Evolutionary conservation across 2,888 invertebrate genomes (phyloP), one percentile per base, ranked within the genome.

Genomic region (Synanthedon andrenaeformis): DNA sequence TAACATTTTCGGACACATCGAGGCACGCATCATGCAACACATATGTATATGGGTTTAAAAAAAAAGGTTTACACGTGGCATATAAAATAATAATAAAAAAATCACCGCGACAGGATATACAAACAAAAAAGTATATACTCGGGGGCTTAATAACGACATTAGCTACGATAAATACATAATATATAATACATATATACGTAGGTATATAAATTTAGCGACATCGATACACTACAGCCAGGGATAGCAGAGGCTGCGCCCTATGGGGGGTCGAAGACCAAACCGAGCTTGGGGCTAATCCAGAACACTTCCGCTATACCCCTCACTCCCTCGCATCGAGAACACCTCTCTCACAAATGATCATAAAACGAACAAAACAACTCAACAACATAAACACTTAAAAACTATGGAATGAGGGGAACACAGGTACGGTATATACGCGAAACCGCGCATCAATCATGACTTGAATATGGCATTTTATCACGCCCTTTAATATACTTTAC

Each of bases 321-420:
- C 85, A 84, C 86, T 86, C 86, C 83, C 86, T 84, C 83, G 82
- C 81, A 86, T 85, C 86, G 86, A 86, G 86, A 85, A 87, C 86
- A 87, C 86, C 86, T 86, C 86, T 85, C 86, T 86, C 86, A 86
- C 86, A 85, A 77, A 83, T 84, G 79, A 82, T 82, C 77, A 84
- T 79, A 87, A 84, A 82, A 82, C 73, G 75, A 82, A 86, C 75
- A 75, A 68, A 79, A 80, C 66, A 83, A 85, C 76, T 78, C 66
- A 84, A 85, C 66, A 84, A 85, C 73, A 77, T 73, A 82, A 83
- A 73, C 67, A 69, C 70, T 72, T 74, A 76, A 66, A 14, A 77
- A 79, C 78, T 79, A 78, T 75, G 58, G 57, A 53, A 56, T 53
- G 72, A 62, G 69, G 76, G 79, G 76, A 70, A 79, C 68, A 72